Conservation (phyloP, 2,888 invertebrate genomes). For the Thymelicus sylvestris region DNA sequence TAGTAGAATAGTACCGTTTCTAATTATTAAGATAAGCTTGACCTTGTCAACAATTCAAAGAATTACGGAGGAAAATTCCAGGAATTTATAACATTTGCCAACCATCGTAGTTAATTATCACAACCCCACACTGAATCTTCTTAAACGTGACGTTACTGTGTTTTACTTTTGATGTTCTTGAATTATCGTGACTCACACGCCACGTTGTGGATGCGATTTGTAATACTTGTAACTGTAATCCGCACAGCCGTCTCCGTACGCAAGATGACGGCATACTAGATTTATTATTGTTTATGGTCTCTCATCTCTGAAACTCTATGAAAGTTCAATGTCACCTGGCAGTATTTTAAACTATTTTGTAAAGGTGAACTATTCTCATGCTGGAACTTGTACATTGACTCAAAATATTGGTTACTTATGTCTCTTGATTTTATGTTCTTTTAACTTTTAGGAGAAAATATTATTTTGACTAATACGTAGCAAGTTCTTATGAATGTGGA, state of each 20-base stretch:
- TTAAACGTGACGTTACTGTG: constrained; percentile 22
- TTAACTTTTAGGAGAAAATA: no score
- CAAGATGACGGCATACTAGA: constrained; percentile 13
- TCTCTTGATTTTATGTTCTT: no score
- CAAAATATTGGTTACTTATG: no score
- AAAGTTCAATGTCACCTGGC: constrained; percentile 7
- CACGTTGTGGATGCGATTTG: constrained; percentile 16
- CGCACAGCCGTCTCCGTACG: constrained; percentile 13
- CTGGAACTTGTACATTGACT: no score
- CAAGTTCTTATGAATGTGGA: no score
- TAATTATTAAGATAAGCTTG: no score
- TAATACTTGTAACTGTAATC: constrained; percentile 2
- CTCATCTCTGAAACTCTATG: constrained; percentile 14
- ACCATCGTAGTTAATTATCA: constrained; percentile 11
- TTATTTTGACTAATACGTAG: no score
- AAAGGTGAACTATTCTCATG: no score
- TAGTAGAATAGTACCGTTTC: no score
- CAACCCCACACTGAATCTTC: constrained; percentile 14
- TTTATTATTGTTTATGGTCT: constrained; percentile 29
- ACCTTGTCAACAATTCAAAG: no score
- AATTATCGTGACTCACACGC: constrained; percentile 21
- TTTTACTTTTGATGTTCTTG: constrained; percentile 33
- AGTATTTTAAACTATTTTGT: neutral
- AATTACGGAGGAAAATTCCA: no score
- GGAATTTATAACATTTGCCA: no score